A percentile compares a stretch with the other conserved stretches of the same genome.
phyloP scores from a whole-genome alignment of 2,113 vertebrate species.

The Xiphias gladius region DNA sequence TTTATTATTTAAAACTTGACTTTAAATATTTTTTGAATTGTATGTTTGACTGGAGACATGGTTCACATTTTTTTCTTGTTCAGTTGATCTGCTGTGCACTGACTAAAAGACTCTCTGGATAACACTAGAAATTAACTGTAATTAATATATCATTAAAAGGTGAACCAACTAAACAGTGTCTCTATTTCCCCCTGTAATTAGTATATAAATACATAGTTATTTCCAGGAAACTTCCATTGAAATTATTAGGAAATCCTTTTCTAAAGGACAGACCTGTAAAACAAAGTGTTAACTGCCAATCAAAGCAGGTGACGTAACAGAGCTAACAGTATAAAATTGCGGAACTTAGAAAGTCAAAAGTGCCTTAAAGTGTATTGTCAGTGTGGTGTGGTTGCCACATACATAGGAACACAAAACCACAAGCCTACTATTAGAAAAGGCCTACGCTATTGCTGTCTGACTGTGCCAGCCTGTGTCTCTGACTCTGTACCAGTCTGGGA shows the following conservation, averaged over 20 bases:
- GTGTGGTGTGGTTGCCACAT: neutral
- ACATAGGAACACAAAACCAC: neutral
- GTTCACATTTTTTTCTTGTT: neutral
- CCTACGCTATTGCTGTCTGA: neutral
- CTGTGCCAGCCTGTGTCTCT: constrained; percentile 38
- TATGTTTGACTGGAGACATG: neutral
- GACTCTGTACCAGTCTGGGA: constrained; percentile 54
- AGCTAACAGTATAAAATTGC: neutral
- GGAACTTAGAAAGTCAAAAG: neutral
- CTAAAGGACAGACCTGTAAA: neutral
- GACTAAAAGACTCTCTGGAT: neutral
- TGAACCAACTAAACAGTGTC: neutral
- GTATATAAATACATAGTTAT: neutral
- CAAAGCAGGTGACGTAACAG: too few relatives aligned
- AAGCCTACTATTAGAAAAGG: neutral
- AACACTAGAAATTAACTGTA: too few relatives aligned
- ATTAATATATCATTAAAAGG: too few relatives aligned
- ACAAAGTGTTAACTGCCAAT: neutral
- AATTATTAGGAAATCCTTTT: neutral
- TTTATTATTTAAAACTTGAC: neutral
- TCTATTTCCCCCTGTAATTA: neutral
- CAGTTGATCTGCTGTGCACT: neutral
- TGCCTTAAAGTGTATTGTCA: neutral
- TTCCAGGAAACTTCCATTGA: neutral
- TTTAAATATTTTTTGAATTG: neutral